Conservation (phyloP, 2,888 invertebrate genomes). For the Protodeltote pygarga region DNA sequence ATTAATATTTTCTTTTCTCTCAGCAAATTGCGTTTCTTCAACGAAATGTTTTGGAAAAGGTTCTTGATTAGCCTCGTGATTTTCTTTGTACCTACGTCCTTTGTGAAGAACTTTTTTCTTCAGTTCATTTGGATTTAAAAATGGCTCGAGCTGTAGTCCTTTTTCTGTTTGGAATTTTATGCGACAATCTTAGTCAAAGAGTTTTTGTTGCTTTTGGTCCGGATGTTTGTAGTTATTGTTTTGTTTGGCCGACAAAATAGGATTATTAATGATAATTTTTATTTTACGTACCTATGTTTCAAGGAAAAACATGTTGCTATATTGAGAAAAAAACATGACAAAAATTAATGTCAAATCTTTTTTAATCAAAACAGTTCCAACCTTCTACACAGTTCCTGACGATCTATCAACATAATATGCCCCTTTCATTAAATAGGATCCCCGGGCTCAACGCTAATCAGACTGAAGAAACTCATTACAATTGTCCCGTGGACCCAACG, state of each 20-base stretch:
- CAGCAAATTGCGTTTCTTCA: slow-evolving; percentile 46
- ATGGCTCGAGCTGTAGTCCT: slow-evolving; percentile 26
- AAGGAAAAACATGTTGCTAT: too few relatives aligned
- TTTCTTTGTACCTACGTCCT: slow-evolving; percentile 57
- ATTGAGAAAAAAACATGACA: too few relatives aligned
- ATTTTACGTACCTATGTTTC: too few relatives aligned
- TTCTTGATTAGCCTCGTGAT: slow-evolving; percentile 60
- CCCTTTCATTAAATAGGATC: slow-evolving; percentile 7
- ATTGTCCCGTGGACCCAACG: slow-evolving; percentile 11
- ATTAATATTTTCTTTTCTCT: slow-evolving; percentile 57
- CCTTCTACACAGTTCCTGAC: not conserved
- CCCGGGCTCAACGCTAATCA: slow-evolving; percentile 5
- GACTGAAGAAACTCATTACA: slow-evolving; percentile 11
- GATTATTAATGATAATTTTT: too few relatives aligned
- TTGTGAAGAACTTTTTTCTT: slow-evolving; percentile 46
- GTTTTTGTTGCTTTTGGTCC: slow-evolving; percentile 14
- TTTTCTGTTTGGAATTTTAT: slow-evolving; percentile 34
- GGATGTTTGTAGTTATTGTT: slow-evolving; percentile 3
- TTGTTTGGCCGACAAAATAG: too few relatives aligned
- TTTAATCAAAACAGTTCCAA: too few relatives aligned
- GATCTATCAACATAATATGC: not conserved
- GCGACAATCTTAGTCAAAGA: slow-evolving; percentile 20
- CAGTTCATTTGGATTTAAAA: slow-evolving; percentile 49
- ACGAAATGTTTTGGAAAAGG: slow-evolving; percentile 59
- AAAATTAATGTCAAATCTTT: too few relatives aligned